Base-by-base conservation (phyloP, 2,888 invertebrate genomes). In the Cataglyphis cursor region DNA sequence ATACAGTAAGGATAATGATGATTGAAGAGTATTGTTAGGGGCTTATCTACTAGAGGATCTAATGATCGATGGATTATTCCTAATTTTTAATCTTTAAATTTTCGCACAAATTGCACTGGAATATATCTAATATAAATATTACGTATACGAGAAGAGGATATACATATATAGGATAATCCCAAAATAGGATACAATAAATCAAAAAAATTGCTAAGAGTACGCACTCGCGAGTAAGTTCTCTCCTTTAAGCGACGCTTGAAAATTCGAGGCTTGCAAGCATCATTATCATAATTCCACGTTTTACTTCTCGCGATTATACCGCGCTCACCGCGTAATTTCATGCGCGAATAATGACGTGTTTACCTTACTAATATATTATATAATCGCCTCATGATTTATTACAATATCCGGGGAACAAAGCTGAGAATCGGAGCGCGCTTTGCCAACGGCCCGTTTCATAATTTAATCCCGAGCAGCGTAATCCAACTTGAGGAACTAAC, bases 281-380 rank as follows among this genome's bases (percentile, higher is more conserved):
- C 78, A 80, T 80, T 80, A 80, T 80, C 78, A 80, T 80, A 80
- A 80, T 80, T 70, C 78, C 70, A 80, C 70, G 78, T 80, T 80
- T 80, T 80, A 80, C 78, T 70, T 80, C 70, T 80, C 78, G 70
- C 78, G 78, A 80, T 80, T 80, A 80, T 80, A 70, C 78, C 70
- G 70, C 70, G 78, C 78, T 44, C 59, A 72, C 59, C 78, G 66
- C 76, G 70, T 80, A 80, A 80, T 80, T 80, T 80, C 78, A 70
- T 80, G 78, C 78, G 78, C 78, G 78, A 80, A 80, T 80, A 80
- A 80, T 80, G 78, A 80, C 70, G 78, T 80, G 78, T 80, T 80
- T 80, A 80, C 78, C 78, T 80, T 80, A 80, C 78, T 80, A 80
- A 80, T 80, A 80, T 80, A 80, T 80, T 80, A 80, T 80, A 80